Conservation (phyloP, 2,888 invertebrate genomes). For the Periphyllus acericola region DNA sequence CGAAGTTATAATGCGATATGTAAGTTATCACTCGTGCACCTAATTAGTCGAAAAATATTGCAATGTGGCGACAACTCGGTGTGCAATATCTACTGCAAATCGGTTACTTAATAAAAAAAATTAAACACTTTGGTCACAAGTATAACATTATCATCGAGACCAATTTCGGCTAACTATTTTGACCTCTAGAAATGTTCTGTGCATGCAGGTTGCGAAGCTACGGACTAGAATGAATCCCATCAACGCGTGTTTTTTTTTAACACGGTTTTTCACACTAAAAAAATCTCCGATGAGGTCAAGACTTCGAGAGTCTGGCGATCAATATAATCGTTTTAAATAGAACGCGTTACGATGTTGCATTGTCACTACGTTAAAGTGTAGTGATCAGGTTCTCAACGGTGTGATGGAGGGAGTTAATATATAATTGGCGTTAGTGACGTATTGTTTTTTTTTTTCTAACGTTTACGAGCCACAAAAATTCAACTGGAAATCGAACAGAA, state of each 20-base stretch:
- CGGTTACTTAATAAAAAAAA: neutral
- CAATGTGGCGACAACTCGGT: neutral
- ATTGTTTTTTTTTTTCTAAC: too few species aligned
- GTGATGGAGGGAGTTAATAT: too few species aligned
- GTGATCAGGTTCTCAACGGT: too few species aligned
- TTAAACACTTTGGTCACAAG: neutral
- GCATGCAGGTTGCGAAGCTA: neutral
- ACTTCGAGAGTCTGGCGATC: neutral
- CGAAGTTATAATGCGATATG: neutral
- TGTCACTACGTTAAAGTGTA: too few species aligned
- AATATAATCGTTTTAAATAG: neutral
- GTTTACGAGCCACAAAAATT: too few species aligned
- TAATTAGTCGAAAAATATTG: neutral
- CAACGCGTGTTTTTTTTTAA: neutral
- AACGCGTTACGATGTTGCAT: neutral
- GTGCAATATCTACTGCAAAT: neutral
- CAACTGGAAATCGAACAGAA: too few species aligned
- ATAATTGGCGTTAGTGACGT: too few species aligned
- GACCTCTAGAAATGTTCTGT: slow-evolving; percentile 11
- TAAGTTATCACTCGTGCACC: neutral
- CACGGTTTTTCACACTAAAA: neutral
- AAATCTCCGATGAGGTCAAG: slow-evolving; percentile 10
- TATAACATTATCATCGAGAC: neutral
- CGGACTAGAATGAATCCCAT: neutral
- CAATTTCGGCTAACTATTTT: slow-evolving; percentile 7